These are phyloP conservation scores for Fulica atra DNA, from an alignment of 2,113 vertebrate species.

Conservation along the genomic window DNA sequence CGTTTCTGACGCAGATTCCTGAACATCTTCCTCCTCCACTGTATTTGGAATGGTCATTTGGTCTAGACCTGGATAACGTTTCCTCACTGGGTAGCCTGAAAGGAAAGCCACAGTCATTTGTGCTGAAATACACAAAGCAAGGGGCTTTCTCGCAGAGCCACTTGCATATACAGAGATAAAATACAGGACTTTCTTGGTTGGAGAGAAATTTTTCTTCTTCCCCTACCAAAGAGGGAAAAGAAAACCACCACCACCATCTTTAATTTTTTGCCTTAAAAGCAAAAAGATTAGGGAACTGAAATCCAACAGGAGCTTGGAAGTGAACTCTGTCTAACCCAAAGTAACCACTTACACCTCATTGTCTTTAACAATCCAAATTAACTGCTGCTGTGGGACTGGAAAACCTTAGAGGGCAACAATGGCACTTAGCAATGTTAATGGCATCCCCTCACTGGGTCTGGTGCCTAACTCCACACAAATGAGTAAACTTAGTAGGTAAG, in stretches of 20 bases:
- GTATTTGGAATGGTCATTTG: conserved; percentile 73
- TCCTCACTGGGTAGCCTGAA: conserved; percentile 88
- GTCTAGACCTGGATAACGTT: conserved; percentile 58
- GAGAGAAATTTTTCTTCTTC: neutral
- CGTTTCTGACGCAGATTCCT: neutral
- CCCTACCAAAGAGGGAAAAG: neutral
- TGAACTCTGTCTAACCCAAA: fast-evolving
- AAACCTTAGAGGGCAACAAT: fast-evolving
- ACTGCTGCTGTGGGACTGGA: neutral
- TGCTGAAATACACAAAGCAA: neutral
- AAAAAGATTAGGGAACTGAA: neutral
- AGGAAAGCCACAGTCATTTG: neutral
- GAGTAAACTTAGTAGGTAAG: fast-evolving
- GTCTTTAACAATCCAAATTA: neutral
- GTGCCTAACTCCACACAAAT: neutral
- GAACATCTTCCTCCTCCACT: neutral
- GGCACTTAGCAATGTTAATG: fast-evolving
- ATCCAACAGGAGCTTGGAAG: neutral
- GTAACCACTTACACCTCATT: neutral
- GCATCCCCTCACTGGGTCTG: neutral
- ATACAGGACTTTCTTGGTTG: neutral
- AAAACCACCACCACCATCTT: fast-evolving
- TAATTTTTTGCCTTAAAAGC: neutral
- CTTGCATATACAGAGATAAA: fast-evolving
- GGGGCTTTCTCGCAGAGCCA: fast-evolving